Base-by-base conservation (phyloP, 1,140 invertebrate species). In the Anagrus nilaparvatae region DNA sequence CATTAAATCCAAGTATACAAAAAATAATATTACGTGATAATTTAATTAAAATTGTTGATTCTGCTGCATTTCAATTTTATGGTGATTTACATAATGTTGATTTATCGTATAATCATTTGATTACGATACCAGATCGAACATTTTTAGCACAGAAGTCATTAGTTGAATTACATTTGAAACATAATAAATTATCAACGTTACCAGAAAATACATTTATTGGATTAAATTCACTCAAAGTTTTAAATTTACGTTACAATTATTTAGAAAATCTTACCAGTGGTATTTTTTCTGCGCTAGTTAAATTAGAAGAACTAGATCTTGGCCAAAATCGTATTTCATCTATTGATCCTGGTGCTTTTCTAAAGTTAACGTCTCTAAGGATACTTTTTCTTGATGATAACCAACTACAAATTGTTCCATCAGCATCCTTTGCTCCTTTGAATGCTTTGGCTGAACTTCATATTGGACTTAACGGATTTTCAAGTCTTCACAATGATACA, bases 371-470 rank as follows among this genome's bases (percentile, higher is more conserved):
- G 1, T 76, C 80, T 2, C 70, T 94, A 20, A 68, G 84, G 35
- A 81, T 84, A 0, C 66, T 95, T 0, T 84, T 85, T 54, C 66
- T 94, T 29, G 84, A 90, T 50, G 84, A 91, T 55, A 95, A 94
- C 63, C 79, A 82, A 36, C 64, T 93, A 24, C 79, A 72, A 45
- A 67, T 74, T 0, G 78, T 90, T 4, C 87, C 87, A 6, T 83
- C 81, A 2, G 55, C 73, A 8, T 78, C 83, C 1, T 79, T 87
- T 46, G 72, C 75, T 10, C 72, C 80, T 0, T 59, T 90, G 43
- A 77, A 78, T 24, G 79, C 78, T 43, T 65, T 91, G 20, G 85
- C 84, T 1, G 87, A 89, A 55, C 63, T 94, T 4, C 84, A 87
- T 53, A 72, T 93, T 14, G 87, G 85, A 2, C 72, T 83, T 44